Evolutionary conservation across 1,140 invertebrate genomes (phyloP), one percentile per base, ranked within the genome.

Genomic region (Atta texana): DNA sequence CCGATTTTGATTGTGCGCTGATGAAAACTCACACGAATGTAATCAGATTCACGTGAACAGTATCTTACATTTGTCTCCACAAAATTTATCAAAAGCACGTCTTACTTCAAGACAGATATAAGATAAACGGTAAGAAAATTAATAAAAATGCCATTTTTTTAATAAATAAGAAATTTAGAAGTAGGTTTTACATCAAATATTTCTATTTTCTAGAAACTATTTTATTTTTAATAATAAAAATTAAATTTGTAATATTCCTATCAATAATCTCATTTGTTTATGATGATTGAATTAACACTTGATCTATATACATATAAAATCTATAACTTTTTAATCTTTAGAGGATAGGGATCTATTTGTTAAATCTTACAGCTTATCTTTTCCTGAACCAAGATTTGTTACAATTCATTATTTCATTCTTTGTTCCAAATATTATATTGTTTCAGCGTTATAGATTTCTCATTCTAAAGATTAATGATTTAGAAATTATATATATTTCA

Each of bases 1-100:
- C 39, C 55, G 69, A 74, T 84, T 74, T 84, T 28, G 68, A 82
- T 72, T 66, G 44, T 44, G 44, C 44, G 28, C 6, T 24, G 68
- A 82, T 59, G 34, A 74, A 80, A 59, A 59, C 31, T 57, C 49
- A 34, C 53, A 6, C 49, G 34, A 51, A 39, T 44, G 28, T 80
- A 68, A 80, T 78, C 44, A 44, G 34, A 8, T 12, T 2, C n/a
- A 24, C 28, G 14, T 49, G 28, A 82, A 49, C 18, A 44, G 53
- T 16, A 71, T 57, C 66, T 69, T n/a, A 21, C 76, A 44, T 80
- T n/a, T 80, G 68, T 68, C 49, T 21, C 16, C 16, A 18, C 21
- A 21, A 57, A 14, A 57, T 57, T 71, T n/a, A 6, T n/a, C 28
- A 63, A 31, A 31, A 77, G 31, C 12, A 55, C 8, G 8, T 81